These are phyloP conservation scores for Spea bombifrons DNA, from an alignment of 2,113 vertebrate genomes.

Conservation along the genomic window DNA sequence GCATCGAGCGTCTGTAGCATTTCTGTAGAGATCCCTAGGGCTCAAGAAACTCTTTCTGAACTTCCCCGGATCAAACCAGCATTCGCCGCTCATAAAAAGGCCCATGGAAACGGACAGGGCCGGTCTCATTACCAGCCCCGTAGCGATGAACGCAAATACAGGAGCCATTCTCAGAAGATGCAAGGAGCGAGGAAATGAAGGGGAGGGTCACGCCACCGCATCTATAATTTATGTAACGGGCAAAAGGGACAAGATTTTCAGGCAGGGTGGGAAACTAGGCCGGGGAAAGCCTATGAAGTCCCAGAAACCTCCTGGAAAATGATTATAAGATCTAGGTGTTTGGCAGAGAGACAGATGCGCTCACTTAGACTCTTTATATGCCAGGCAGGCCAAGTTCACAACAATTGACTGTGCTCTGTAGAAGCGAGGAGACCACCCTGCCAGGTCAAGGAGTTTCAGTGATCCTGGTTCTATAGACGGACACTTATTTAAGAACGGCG, in stretches of 20 bases:
- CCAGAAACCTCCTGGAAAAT: conserved; percentile 22
- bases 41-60: conserved; percentile 6
- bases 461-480: no score
- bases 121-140: conserved; percentile 24
- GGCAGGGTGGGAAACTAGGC: conserved; percentile 18
- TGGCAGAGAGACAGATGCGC: not conserved
- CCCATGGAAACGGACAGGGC: conserved; percentile 16
- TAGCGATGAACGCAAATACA: not conserved
- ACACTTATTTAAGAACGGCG: no score
- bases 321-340: conserved; percentile 20
- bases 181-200: conserved; percentile 1
- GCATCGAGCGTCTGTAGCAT: conserved; percentile 1
- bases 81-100: conserved; percentile 2
- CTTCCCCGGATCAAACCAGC: conserved; percentile 29
- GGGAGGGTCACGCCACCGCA: not conserved
- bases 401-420: no score
- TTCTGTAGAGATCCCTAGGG: conserved; percentile 23
- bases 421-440: no score
- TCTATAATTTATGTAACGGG: conserved; percentile 20
- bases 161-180: not conserved
- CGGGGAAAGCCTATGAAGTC: conserved; percentile 13
- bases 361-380: not conserved
- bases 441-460: no score
- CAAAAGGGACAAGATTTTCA: conserved; percentile 29
- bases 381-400: not conserved